phyloP scores from a whole-genome alignment of 2,113 vertebrate species.

The Urocitellus parryii region DNA sequence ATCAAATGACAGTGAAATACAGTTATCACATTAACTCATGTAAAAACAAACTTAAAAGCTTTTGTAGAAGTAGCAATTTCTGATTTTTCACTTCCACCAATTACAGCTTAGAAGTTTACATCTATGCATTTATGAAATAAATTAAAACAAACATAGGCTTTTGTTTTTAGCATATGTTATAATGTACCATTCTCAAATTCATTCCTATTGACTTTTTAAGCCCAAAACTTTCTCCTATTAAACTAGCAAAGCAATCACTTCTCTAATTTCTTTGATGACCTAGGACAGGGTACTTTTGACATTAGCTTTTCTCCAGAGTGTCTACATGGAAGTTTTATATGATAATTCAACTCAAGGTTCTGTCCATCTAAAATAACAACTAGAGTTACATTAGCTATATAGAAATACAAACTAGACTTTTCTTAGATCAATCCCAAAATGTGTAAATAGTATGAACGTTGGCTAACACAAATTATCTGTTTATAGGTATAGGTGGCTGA shows the following conservation, averaged over 20 bases:
- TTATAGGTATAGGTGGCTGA: background rate
- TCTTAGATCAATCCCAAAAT: background rate
- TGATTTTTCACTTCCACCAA: constrained; percentile 11
- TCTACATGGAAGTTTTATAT: background rate
- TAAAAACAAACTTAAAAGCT: background rate
- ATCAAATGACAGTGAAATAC: constrained; percentile 35
- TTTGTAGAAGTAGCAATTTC: background rate
- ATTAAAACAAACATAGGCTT: constrained; percentile 43
- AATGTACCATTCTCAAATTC: constrained; percentile 5
- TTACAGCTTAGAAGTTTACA: constrained; percentile 32
- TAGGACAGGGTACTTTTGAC: background rate
- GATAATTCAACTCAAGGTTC: background rate
- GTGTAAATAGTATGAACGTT: background rate
- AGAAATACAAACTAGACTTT: constrained; percentile 2
- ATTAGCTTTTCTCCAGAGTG: background rate
- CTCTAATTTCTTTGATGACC: constrained; percentile 1
- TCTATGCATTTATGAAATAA: background rate
- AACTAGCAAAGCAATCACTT: background rate
- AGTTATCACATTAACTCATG: constrained; percentile 11
- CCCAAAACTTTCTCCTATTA: background rate
- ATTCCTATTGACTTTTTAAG: constrained; percentile 38
- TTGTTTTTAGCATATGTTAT: background rate
- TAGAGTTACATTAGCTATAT: background rate
- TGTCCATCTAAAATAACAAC: background rate
- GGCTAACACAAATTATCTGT: background rate